Evolutionary conservation across 2,113 vertebrate genomes (phyloP).

Genomic region (Mesocricetus auratus): DNA sequence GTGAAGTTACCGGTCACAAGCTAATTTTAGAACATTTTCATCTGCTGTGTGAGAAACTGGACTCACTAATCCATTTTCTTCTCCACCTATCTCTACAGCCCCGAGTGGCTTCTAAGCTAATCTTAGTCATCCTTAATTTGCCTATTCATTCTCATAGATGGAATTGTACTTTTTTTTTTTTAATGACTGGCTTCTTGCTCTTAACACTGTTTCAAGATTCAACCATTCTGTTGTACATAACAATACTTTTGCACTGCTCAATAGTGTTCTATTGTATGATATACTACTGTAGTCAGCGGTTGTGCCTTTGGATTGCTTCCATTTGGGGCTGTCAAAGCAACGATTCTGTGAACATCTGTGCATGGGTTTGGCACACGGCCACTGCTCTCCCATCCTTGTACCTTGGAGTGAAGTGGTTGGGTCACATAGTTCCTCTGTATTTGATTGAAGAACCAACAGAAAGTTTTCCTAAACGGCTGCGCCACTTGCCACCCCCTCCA

Average conservation of each 20-base stretch:
- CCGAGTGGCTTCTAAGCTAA: not conserved
- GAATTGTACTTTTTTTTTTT: not conserved
- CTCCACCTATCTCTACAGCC: not conserved
- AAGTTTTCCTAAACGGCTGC: not conserved
- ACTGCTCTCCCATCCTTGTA: not conserved
- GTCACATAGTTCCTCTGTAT: not conserved
- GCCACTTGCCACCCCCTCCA: not conserved
- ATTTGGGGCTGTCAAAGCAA: not conserved
- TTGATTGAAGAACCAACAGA: not conserved
- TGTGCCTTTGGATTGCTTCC: not conserved
- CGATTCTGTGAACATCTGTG: not conserved
- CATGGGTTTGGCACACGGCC: not conserved
- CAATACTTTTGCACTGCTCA: not conserved
- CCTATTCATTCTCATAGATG: not conserved
- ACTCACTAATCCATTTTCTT: not conserved
- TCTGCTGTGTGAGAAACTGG: not conserved
- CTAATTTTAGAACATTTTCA: slow-evolving; percentile 38
- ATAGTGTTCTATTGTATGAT: not conserved
- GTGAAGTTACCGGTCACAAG: not conserved
- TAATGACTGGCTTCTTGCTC: not conserved
- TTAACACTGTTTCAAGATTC: not conserved
- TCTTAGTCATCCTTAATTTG: not conserved
- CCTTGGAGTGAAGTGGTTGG: not conserved
- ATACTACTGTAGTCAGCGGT: not conserved
- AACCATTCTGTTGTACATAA: not conserved